Evolutionary conservation across 2,888 invertebrate species (phyloP), one percentile per base, ranked within the genome.

Genomic region (Diarsia brunnea): DNA sequence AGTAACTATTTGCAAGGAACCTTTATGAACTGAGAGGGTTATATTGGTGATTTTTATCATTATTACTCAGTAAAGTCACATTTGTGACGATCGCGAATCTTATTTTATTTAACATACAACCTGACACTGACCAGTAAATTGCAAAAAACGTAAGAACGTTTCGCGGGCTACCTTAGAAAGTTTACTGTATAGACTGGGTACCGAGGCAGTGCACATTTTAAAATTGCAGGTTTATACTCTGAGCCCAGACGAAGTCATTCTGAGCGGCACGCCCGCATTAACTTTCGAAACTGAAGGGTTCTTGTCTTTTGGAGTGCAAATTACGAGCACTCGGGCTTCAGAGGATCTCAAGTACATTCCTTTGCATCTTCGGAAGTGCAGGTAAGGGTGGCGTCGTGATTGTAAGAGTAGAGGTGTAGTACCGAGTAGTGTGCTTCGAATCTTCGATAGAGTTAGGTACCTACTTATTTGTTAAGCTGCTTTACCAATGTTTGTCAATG

Each of bases 291-390:
- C 85, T 0, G 92, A 92, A 74, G 95, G 95, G 2, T 92, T 91
- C 80, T 87, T 95, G 43, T 89, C 92, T 24, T 92, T 96, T 65
- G 95, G 94, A 58, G 90, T 96, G 51, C 91, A 93, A 85, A 93
- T 95, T 47, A 93, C 93, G 87, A 96, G 93, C 82, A 94, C 93
- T 19, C 93, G 92, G 82, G 93, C 95, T 65, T 93, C 96, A 1
- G 90, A 92, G 1, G 90, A 90, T 71, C 83, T 96, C 27, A 91
- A 90, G 72, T 61, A 83, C 0, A 86, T 92, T 65, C 87, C 95
- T 55, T 81, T 94, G 65, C 82, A 88, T 58, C 85, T 93, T 49
- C 90, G 96, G 53, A 95, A 95, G 83, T 97, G 96, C 94, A 95
- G 96, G 96, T 77, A 77, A 81, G 69, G 53, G 70, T 45, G 68